A percentile compares a stretch with the other conserved stretches of the same genome.
phyloP scores from a whole-genome alignment of 2,888 invertebrate species.

The Conomelus anceps region DNA sequence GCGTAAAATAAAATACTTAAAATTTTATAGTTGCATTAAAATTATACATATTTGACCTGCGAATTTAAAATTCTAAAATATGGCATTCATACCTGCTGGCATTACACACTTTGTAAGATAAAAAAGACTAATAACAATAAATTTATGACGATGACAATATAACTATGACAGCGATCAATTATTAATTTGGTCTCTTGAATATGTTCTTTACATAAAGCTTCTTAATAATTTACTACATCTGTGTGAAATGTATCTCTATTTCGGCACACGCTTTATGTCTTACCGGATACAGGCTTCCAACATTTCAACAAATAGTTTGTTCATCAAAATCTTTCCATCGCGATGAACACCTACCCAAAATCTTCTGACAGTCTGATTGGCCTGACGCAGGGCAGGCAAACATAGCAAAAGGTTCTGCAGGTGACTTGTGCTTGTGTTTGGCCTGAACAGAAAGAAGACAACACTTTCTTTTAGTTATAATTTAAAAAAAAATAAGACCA shows the following conservation, averaged over 20 bases:
- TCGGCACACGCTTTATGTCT: neutral
- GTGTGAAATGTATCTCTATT: neutral
- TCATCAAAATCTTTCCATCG: constrained; percentile 86
- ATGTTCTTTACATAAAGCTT: neutral
- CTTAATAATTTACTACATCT: neutral
- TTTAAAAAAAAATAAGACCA: too few relatives aligned
- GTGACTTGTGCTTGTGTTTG: constrained; percentile 45
- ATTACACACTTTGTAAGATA: neutral
- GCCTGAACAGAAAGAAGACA: constrained; percentile 34
- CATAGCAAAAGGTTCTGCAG: constrained; percentile 81
- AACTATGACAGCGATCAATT: neutral
- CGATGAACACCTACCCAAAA: constrained; percentile 87
- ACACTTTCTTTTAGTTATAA: too few relatives aligned
- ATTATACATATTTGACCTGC: neutral
- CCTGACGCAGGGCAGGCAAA: constrained; percentile 81
- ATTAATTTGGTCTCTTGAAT: neutral
- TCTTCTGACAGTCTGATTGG: constrained; percentile 78
- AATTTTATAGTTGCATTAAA: too few relatives aligned
- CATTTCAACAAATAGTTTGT: constrained; percentile 96
- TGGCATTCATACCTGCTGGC: neutral
- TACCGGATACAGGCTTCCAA: constrained; percentile 61
- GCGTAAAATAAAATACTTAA: neutral
- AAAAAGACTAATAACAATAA: neutral
- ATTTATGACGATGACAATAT: neutral
- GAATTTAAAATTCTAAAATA: neutral